These are phyloP conservation scores for Cisticola juncidis DNA, from an alignment of 2,113 vertebrate species.

Conservation along the genomic window DNA sequence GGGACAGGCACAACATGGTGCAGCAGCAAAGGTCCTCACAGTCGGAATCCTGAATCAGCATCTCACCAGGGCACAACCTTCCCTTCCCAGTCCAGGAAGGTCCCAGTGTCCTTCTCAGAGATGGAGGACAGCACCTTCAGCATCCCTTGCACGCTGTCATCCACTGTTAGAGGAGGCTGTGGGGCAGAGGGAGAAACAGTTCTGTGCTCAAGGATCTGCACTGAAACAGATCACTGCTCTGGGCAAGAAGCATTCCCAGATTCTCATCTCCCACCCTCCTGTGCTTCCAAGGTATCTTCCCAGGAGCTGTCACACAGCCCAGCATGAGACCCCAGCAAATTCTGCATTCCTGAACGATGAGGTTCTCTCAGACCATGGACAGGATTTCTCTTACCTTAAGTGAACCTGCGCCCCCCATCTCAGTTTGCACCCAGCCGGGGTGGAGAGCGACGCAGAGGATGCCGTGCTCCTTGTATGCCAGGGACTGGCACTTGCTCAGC, in stretches of 20 bases:
- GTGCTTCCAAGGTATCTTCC: neutral
- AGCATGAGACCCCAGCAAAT: neutral
- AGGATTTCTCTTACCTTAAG: neutral
- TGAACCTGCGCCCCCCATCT: accelerated
- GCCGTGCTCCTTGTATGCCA: neutral
- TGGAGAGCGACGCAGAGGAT: neutral
- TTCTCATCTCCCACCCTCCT: neutral
- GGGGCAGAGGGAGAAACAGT: neutral
- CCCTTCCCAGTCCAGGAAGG: slow-evolving; percentile 63
- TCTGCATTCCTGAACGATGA: neutral
- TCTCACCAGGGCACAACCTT: slow-evolving; percentile 52
- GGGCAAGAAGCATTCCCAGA: neutral
- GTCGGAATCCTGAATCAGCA: accelerated
- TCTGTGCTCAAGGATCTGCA: neutral
- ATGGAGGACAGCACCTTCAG: slow-evolving; percentile 53
- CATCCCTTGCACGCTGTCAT: slow-evolving; percentile 22
- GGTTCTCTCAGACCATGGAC: neutral
- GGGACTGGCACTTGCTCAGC: slow-evolving; percentile 13
- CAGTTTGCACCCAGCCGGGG: slow-evolving; percentile 24
- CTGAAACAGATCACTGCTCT: neutral
- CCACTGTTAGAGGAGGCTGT: slow-evolving; percentile 15
- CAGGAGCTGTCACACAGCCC: neutral
- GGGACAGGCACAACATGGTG: neutral
- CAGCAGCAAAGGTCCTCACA: neutral
- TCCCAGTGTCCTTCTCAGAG: slow-evolving; percentile 27